Conservation (phyloP, 1,140 invertebrate species). For the Drosophila triauraria region DNA sequence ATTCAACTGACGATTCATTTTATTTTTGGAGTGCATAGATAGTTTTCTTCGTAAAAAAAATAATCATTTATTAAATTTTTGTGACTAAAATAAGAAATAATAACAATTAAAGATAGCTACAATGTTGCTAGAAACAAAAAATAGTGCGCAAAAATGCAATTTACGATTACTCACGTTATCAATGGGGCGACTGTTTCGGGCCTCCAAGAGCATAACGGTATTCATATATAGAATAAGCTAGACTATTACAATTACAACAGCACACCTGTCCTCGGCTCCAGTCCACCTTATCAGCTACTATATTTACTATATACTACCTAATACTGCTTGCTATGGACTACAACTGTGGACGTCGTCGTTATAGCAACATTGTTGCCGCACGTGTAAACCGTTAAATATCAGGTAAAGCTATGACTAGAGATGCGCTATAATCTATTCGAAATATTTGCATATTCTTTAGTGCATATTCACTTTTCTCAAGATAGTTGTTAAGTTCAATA, state of each 20-base stretch:
- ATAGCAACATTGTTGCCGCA: slow-evolving; percentile 61
- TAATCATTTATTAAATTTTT: not conserved
- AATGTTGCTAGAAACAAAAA: slow-evolving; percentile 26
- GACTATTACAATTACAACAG: slow-evolving; percentile 15
- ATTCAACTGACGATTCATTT: not conserved
- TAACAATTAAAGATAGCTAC: slow-evolving; percentile 10
- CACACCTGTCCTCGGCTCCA: slow-evolving; percentile 26
- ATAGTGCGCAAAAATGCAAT: slow-evolving; percentile 36
- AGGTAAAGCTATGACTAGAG: slow-evolving; percentile 17
- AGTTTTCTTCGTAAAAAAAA: too few species aligned
- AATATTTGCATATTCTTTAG: not conserved
- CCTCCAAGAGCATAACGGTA: slow-evolving; percentile 21
- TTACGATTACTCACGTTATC: slow-evolving; percentile 39
- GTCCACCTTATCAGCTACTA: slow-evolving; percentile 16
- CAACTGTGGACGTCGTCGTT: slow-evolving; percentile 3
- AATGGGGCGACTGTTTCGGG: slow-evolving; percentile 23
- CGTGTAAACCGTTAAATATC: slow-evolving; percentile 70
- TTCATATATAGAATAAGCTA: slow-evolving; percentile 8
- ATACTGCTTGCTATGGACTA: slow-evolving; percentile 5
- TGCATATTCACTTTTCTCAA: too few species aligned
- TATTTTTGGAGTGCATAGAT: not conserved
- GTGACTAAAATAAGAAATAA: not conserved
- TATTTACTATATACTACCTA: not conserved
- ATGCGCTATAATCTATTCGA: not conserved
- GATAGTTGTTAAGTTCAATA: not conserved